Conservation (phyloP, 2,888 invertebrate genomes). For the Dynastes hyllus region DNA sequence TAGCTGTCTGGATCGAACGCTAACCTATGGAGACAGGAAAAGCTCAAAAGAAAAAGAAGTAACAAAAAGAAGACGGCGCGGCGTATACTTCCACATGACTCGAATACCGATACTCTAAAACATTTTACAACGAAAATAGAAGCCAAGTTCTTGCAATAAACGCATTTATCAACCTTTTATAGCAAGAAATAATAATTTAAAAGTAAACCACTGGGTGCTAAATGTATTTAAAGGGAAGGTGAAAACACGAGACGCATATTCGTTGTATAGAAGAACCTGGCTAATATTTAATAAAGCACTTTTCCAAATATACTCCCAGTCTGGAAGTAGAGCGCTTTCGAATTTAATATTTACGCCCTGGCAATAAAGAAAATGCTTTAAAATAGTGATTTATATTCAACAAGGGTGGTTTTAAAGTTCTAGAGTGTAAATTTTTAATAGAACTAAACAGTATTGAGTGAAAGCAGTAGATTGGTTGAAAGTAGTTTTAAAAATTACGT, state of each 20-base stretch:
- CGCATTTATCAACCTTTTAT: too few relatives aligned
- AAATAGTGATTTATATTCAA: conserved; percentile 19
- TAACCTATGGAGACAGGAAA: neutral
- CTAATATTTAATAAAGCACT: conserved; percentile 39
- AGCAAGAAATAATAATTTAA: neutral
- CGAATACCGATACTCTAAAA: too few relatives aligned
- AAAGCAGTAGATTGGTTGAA: neutral
- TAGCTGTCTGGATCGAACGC: neutral
- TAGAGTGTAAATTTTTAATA: neutral
- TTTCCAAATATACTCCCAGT: conserved; percentile 32
- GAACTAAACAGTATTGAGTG: neutral
- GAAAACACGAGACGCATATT: neutral
- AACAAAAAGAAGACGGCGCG: too few relatives aligned
- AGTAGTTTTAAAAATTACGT: too few relatives aligned
- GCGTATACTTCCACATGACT: too few relatives aligned
- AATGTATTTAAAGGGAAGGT: neutral
- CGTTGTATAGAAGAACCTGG: neutral
- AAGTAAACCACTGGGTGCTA: neutral
- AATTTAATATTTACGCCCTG: conserved; percentile 29
- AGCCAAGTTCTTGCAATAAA: too few relatives aligned
- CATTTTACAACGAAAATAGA: too few relatives aligned
- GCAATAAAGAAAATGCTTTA: conserved; percentile 16
- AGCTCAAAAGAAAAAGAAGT: neutral
- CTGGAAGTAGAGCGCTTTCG: conserved; percentile 18
- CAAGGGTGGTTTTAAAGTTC: conserved; percentile 10